Evolutionary conservation across 2,888 invertebrate genomes (phyloP).

Genomic region (Himalopsyche anomala): DNA sequence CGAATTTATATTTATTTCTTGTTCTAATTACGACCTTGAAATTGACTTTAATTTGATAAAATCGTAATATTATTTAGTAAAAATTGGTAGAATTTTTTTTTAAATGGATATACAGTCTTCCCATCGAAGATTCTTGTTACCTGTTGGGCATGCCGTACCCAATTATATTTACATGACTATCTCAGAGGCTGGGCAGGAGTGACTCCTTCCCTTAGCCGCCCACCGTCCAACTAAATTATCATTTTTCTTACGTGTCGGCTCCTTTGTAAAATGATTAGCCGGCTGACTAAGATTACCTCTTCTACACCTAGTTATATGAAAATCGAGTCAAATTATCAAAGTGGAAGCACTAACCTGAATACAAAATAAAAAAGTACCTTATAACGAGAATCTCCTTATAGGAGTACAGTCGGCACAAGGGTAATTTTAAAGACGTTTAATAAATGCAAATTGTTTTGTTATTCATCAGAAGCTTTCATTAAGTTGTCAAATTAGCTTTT

Average conservation of each 20-base stretch:
- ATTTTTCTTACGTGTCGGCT: slow-evolving; percentile 55
- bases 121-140: background rate
- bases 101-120: background rate
- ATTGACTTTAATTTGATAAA: no score
- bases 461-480: slow-evolving; percentile 31
- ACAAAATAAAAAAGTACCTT: slow-evolving; percentile 50
- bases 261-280: slow-evolving; percentile 58
- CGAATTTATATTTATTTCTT: no score
- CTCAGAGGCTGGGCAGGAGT: slow-evolving; percentile 18
- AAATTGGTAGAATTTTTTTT: background rate
- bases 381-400: slow-evolving; percentile 54
- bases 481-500: slow-evolving; percentile 17
- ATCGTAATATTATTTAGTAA: no score
- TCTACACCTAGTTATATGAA: slow-evolving; percentile 62
- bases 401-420: slow-evolving; percentile 28
- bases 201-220: slow-evolving; percentile 49
- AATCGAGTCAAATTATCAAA: slow-evolving; percentile 61
- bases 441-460: slow-evolving; percentile 38
- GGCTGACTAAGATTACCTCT: slow-evolving; percentile 57
- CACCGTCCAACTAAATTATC: slow-evolving; percentile 53
- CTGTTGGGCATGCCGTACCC: slow-evolving; percentile 21
- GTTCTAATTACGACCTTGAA: no score
- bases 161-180: slow-evolving; percentile 41
- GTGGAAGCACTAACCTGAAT: slow-evolving; percentile 56
- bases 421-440: background rate